These are phyloP conservation scores for Anastrepha obliqua DNA, from an alignment of 1,140 invertebrate genomes.

Conservation along the genomic window DNA sequence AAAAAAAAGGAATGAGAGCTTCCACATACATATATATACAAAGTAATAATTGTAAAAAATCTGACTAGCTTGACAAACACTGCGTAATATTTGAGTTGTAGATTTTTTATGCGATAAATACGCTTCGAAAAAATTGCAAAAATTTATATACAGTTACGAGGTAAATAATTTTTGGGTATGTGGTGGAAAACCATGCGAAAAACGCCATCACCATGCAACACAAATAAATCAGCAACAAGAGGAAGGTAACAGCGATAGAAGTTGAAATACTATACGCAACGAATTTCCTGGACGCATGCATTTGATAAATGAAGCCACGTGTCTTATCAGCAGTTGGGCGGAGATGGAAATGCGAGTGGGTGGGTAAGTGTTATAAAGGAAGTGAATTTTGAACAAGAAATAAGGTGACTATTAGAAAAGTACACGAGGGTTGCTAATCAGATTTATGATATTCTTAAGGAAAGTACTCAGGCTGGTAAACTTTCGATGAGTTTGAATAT, in stretches of 20 bases:
- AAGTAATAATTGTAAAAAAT: not conserved
- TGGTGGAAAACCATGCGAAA: not conserved
- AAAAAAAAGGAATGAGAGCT: not conserved
- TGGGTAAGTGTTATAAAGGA: not conserved
- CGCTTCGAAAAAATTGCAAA: slow-evolving; percentile 23
- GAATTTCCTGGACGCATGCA: slow-evolving; percentile 42
- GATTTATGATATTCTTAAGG: too few species aligned
- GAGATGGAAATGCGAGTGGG: not conserved
- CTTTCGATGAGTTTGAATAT: too few species aligned
- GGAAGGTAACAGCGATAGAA: not conserved
- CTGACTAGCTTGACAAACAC: slow-evolving; percentile 27
- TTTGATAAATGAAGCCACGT: slow-evolving; percentile 54
- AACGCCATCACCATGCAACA: not conserved
- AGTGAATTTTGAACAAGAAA: not conserved
- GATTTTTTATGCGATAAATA: slow-evolving; percentile 29
- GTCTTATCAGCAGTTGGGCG: slow-evolving; percentile 20
- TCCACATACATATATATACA: not conserved
- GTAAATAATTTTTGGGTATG: slow-evolving; percentile 3
- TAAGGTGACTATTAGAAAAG: not conserved
- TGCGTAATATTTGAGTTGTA: slow-evolving; percentile 23
- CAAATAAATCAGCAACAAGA: not conserved
- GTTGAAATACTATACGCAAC: not conserved
- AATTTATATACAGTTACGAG: slow-evolving; percentile 21
- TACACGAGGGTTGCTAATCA: not conserved
- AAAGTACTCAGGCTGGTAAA: too few species aligned